These are phyloP conservation scores for Drosophila picticornis DNA, from an alignment of 2,888 invertebrate species.

Conservation along the genomic window DNA sequence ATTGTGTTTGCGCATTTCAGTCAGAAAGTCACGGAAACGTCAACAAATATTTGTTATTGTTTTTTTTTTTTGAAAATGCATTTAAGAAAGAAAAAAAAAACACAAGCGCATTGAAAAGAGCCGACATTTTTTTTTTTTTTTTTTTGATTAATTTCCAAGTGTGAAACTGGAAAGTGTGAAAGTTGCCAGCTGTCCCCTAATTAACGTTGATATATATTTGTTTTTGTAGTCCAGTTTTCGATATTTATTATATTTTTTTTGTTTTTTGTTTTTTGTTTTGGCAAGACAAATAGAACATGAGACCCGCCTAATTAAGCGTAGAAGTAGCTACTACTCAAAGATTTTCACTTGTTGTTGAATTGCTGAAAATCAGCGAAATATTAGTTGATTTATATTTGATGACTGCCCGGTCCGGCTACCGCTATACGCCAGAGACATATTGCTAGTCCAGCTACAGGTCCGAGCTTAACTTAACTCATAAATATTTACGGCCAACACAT, in stretches of 20 bases:
- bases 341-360: conserved; percentile 59
- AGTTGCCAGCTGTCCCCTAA: conserved; percentile 63
- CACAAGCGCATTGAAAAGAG: conserved; percentile 6
- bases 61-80: conserved; percentile 49
- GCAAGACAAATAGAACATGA: conserved; percentile 65
- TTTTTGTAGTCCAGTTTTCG: conserved; percentile 43
- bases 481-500: conserved; percentile 70
- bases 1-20: conserved; percentile 4
- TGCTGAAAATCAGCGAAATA: conserved; percentile 69
- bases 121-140: not conserved
- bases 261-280: conserved; percentile 12
- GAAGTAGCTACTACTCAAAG: conserved; percentile 22
- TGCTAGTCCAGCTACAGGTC: conserved; percentile 26
- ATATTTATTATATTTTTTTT: conserved; percentile 6
- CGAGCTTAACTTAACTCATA: conserved; percentile 57
- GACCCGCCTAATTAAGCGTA: conserved; percentile 63
- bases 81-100: conserved; percentile 28
- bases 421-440: conserved; percentile 53
- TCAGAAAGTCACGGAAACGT: conserved; percentile 1
- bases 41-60: conserved; percentile 46
- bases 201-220: conserved; percentile 71
- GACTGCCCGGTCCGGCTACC: conserved; percentile 43
- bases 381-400: conserved; percentile 64
- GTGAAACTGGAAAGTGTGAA: conserved; percentile 78
- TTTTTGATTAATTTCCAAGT: conserved; percentile 66